These are phyloP conservation scores for Rhinogobius similis DNA, from an alignment of 2,113 vertebrate species.

Conservation along the genomic window DNA sequence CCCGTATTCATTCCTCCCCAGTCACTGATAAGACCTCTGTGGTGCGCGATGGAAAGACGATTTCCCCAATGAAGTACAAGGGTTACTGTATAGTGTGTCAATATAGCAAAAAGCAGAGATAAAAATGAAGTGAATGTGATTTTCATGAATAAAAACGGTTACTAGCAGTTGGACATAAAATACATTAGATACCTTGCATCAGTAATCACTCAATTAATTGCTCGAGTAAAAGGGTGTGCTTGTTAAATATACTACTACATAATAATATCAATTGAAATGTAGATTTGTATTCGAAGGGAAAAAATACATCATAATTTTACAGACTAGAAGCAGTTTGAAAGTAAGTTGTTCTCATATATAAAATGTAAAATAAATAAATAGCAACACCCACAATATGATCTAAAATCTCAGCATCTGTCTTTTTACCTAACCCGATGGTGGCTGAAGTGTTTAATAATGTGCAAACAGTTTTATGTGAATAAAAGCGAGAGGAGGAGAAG, in stretches of 20 bases:
- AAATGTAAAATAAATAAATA: background rate
- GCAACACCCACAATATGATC: background rate
- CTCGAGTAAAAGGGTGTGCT: background rate
- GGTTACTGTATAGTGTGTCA: constrained; percentile 42
- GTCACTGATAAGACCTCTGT: constrained; percentile 64
- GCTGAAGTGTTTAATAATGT: constrained; percentile 39
- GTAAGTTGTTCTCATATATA: too few species aligned
- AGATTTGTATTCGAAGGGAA: too few species aligned
- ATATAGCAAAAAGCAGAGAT: constrained; percentile 6
- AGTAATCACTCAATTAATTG: background rate
- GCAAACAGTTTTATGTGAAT: constrained; percentile 48
- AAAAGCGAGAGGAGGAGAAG: constrained; percentile 16
- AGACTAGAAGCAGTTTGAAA: too few species aligned
- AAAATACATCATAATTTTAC: too few species aligned
- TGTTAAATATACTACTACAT: too few species aligned
- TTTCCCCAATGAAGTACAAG: constrained; percentile 57
- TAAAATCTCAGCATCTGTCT: too few species aligned
- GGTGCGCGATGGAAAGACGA: constrained; percentile 53
- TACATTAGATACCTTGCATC: background rate
- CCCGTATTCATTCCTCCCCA: constrained; percentile 70
- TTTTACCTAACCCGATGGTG: constrained; percentile 9
- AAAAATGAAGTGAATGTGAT: constrained; percentile 5
- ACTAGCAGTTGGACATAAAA: background rate
- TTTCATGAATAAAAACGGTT: background rate
- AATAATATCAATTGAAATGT: too few species aligned